Evolutionary conservation across 1,140 invertebrate species (phyloP).

Genomic region (Drosophila chauvacae): DNA sequence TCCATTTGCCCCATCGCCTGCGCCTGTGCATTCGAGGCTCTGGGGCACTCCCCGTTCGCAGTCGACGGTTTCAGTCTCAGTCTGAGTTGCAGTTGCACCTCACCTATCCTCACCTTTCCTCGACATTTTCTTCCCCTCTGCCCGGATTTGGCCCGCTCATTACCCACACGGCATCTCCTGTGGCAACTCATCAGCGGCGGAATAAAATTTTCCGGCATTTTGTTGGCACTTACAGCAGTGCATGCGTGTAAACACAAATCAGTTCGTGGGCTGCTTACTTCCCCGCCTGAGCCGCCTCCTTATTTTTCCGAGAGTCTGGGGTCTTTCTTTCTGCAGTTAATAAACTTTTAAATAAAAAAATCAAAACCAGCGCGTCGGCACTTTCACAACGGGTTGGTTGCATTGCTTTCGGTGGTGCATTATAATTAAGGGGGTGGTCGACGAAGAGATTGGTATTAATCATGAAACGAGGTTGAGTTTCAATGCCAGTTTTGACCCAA

Average conservation of each 20-base stretch:
- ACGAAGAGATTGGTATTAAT: neutral
- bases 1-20: slow-evolving; percentile 34
- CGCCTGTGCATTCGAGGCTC: slow-evolving; percentile 1
- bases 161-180: slow-evolving; percentile 39
- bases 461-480: neutral
- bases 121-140: neutral
- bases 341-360: slow-evolving; percentile 53
- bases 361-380: slow-evolving; percentile 19
- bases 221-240: slow-evolving; percentile 57
- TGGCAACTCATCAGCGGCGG: slow-evolving; percentile 59
- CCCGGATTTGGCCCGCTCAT: slow-evolving; percentile 4
- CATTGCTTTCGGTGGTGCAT: slow-evolving; percentile 9
- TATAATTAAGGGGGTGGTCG: slow-evolving; percentile 11
- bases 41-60: slow-evolving; percentile 29
- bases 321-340: slow-evolving; percentile 27
- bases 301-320: neutral
- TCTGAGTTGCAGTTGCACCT: neutral
- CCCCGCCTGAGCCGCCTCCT: neutral
- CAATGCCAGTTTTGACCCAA: slow-evolving; percentile 4
- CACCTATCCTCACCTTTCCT: neutral
- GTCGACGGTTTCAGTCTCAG: neutral
- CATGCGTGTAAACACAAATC: slow-evolving; percentile 53
- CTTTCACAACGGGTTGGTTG: slow-evolving; percentile 53
- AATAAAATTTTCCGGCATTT: slow-evolving; percentile 65
- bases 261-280: slow-evolving; percentile 28